Evolutionary conservation across 2,888 invertebrate genomes (phyloP).

Genomic region (Drosophila yooni): DNA sequence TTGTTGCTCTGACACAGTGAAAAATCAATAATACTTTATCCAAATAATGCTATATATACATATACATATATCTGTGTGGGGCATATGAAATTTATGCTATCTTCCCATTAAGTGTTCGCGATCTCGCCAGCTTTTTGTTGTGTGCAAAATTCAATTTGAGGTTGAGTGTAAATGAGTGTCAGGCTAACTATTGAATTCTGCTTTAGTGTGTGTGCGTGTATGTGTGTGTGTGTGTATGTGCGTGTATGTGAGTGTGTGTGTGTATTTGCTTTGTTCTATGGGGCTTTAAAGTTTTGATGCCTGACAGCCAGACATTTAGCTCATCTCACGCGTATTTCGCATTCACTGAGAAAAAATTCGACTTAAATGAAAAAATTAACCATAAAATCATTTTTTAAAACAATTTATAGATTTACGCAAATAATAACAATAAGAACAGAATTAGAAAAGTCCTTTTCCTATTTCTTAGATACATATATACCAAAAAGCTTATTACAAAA

Average conservation of each 20-base stretch:
- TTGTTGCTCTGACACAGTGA: slow-evolving; percentile 5
- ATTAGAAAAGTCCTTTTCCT: neutral
- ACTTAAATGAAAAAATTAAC: neutral
- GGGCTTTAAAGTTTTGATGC: slow-evolving; percentile 47
- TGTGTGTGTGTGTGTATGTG: slow-evolving; percentile 3
- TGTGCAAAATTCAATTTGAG: slow-evolving; percentile 70
- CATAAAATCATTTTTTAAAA: neutral
- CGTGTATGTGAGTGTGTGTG: neutral
- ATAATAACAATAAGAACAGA: too few species aligned
- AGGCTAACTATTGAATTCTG: slow-evolving; percentile 26
- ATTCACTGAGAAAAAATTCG: neutral
- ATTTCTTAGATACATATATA: neutral
- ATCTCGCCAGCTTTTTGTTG: slow-evolving; percentile 54
- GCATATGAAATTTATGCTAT: slow-evolving; percentile 53
- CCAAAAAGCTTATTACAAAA: neutral
- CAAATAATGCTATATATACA: slow-evolving; percentile 30
- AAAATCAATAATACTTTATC: slow-evolving; percentile 70
- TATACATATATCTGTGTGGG: slow-evolving; percentile 9
- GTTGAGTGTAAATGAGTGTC: slow-evolving; percentile 42
- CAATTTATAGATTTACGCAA: too few species aligned
- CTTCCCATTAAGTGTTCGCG: slow-evolving; percentile 42
- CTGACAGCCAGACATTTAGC: slow-evolving; percentile 47
- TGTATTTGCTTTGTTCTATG: slow-evolving; percentile 48
- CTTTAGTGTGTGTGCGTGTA: slow-evolving; percentile 25
- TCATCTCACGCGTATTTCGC: slow-evolving; percentile 16